Evolutionary conservation across 2,888 invertebrate genomes (phyloP).

Genomic region (Coenonympha arcania): DNA sequence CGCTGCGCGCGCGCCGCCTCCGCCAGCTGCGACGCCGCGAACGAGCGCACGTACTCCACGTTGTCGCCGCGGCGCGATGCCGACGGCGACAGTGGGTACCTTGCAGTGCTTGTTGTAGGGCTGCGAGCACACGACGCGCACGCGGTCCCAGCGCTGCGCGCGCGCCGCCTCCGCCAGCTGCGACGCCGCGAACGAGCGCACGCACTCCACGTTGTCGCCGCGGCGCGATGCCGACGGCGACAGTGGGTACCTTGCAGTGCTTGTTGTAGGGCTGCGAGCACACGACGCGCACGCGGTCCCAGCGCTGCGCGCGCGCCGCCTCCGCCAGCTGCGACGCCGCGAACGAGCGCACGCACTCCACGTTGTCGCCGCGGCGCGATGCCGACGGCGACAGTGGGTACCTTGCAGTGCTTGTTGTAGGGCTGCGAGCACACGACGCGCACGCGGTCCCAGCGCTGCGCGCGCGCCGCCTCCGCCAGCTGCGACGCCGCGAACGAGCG

Average conservation of each 20-base stretch:
- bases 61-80: constrained; percentile 79
- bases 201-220: constrained; percentile 75
- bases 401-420: constrained; percentile 81
- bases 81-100: constrained; percentile 77
- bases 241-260: constrained; percentile 76
- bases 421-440: constrained; percentile 91
- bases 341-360: constrained; percentile 84
- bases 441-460: constrained; percentile 86
- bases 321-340: constrained; percentile 73
- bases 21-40: constrained; percentile 76
- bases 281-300: constrained; percentile 87
- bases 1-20: constrained; percentile 70
- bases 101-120: constrained; percentile 85
- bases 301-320: constrained; percentile 74
- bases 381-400: constrained; percentile 80
- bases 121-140: constrained; percentile 89
- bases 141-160: constrained; percentile 84
- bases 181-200: constrained; percentile 80
- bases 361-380: constrained; percentile 75
- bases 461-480: constrained; percentile 63
- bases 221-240: constrained; percentile 82
- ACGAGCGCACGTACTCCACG: constrained; percentile 82
- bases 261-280: constrained; percentile 92
- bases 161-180: constrained; percentile 70
- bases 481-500: constrained; percentile 80